Evolutionary conservation across 2,797 vertebrate genomes (phyloP).

Genomic region (Semaprochilodus insignis): DNA sequence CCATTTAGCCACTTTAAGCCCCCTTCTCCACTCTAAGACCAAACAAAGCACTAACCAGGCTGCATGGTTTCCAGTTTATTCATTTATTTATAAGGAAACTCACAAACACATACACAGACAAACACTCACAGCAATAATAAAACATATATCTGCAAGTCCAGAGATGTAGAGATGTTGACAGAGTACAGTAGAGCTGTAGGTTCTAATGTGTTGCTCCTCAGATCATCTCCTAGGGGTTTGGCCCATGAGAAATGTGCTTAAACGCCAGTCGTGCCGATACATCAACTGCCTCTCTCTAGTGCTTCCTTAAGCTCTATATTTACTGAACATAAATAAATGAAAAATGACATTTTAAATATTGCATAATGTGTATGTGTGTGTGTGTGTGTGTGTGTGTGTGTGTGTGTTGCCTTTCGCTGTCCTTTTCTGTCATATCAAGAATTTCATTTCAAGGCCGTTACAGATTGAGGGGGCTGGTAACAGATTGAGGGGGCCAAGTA

Average conservation of each 20-base stretch:
- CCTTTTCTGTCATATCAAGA: neutral
- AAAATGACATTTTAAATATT: conserved; percentile 19
- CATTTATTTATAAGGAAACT: neutral
- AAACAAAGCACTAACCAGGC: conserved; percentile 37
- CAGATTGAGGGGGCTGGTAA: too few species aligned
- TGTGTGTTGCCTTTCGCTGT: neutral
- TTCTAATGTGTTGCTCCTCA: conserved; percentile 3
- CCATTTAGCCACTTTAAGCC: conserved; percentile 47
- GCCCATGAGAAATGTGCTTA: neutral
- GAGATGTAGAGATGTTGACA: neutral
- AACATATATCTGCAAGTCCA: neutral
- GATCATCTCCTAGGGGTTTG: neutral
- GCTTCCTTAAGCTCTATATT: neutral
- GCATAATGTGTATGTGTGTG: neutral
- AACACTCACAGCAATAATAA: conserved; percentile 4
- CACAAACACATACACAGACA: neutral
- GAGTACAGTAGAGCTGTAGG: neutral
- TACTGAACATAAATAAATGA: neutral
- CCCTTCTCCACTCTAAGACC: conserved; percentile 33
- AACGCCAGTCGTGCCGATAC: neutral
- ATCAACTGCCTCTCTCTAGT: neutral
- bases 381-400: too few species aligned
- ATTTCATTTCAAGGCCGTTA: too few species aligned
- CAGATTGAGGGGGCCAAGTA: too few species aligned
- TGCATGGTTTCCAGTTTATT: neutral